Conservation (phyloP, 2,888 invertebrate genomes). For the Pandemis cinnamomeana region DNA sequence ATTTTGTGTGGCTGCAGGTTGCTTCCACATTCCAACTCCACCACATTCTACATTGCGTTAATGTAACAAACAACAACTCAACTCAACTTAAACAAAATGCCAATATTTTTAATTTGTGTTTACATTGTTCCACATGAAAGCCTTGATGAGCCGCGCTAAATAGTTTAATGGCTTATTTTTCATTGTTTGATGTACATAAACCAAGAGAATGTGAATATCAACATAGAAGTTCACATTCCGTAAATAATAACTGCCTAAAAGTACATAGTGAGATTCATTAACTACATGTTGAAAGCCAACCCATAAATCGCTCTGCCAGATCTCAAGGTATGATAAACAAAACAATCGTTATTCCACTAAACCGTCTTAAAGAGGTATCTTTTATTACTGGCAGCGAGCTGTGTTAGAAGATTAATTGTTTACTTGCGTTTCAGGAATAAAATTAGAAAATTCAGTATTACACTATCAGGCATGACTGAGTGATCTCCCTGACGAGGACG, state of each 20-base stretch:
- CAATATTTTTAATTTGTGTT: constrained; percentile 24
- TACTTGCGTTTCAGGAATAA: constrained; percentile 25
- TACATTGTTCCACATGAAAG: neutral
- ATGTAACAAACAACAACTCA: constrained; percentile 23
- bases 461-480: constrained; percentile 7
- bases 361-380: constrained; percentile 39
- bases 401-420: constrained; percentile 35
- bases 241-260: constrained; percentile 17
- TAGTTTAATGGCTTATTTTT: neutral
- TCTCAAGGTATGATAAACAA: constrained; percentile 50
- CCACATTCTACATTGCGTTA: constrained; percentile 22
- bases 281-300: constrained; percentile 55
- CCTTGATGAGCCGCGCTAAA: neutral
- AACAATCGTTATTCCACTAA: constrained; percentile 39
- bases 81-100: constrained; percentile 34
- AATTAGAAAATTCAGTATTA: constrained; percentile 22
- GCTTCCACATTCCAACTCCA: constrained; percentile 75
- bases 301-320: constrained; percentile 62
- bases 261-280: constrained; percentile 45
- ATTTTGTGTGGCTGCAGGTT: constrained; percentile 53
- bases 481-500: constrained; percentile 21
- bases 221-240: constrained; percentile 4
- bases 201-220: neutral
- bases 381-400: constrained; percentile 34
- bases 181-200: neutral